These are phyloP conservation scores for Leptinotarsa texana DNA, from an alignment of 1,140 invertebrate species.

Conservation along the genomic window DNA sequence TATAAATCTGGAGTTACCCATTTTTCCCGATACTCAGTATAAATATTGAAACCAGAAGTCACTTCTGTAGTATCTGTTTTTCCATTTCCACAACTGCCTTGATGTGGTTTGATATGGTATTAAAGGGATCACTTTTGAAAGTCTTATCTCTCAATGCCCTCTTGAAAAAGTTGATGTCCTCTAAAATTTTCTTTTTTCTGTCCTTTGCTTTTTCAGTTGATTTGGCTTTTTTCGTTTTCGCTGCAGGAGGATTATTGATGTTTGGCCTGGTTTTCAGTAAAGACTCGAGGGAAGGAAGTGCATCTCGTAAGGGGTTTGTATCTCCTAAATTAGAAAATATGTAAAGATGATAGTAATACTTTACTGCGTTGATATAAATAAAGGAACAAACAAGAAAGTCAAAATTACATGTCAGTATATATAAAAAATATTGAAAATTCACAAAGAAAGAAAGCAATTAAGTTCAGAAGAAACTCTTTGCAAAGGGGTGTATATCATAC, in stretches of 20 bases:
- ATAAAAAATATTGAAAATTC: not conserved
- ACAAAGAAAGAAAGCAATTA: too few relatives aligned
- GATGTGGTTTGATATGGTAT: slow-evolving; percentile 42
- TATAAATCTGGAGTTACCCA: too few relatives aligned
- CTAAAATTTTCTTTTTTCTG: slow-evolving; percentile 44
- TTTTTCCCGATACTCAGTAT: too few relatives aligned
- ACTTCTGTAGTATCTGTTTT: slow-evolving; percentile 17
- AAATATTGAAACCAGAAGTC: too few relatives aligned
- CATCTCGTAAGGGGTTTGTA: slow-evolving; percentile 48
- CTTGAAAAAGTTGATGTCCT: slow-evolving; percentile 46
- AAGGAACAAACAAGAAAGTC: too few relatives aligned
- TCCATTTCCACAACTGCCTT: slow-evolving; percentile 33
- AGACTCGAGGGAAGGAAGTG: slow-evolving; percentile 47
- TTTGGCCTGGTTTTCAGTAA: slow-evolving; percentile 38
- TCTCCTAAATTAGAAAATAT: slow-evolving; percentile 33
- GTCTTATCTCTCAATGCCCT: slow-evolving; percentile 41
- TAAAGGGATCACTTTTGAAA: slow-evolving; percentile 44
- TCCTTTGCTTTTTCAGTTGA: slow-evolving; percentile 43
- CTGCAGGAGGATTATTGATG: slow-evolving; percentile 22
- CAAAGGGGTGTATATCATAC: too few relatives aligned
- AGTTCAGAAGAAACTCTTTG: too few relatives aligned
- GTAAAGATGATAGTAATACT: not conserved
- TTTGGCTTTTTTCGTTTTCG: slow-evolving; percentile 36
- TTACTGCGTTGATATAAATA: too few relatives aligned
- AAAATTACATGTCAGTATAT: not conserved